These are phyloP conservation scores for Elephas maximus DNA, from an alignment of 2,113 vertebrate genomes.

Conservation along the genomic window DNA sequence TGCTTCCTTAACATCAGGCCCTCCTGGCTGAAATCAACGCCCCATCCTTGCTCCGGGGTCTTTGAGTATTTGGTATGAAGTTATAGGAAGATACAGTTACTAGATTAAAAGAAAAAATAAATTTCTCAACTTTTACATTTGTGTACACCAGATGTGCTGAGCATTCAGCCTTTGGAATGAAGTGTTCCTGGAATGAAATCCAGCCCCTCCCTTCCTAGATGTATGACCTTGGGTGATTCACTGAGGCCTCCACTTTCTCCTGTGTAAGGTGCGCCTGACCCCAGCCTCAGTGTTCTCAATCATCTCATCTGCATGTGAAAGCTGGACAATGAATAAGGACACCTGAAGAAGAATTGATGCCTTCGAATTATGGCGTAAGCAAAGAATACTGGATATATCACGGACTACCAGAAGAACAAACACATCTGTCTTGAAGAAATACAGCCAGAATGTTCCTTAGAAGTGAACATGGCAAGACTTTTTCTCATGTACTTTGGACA, in stretches of 20 bases:
- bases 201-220: not conserved
- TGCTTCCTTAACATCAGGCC: not conserved
- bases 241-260: not conserved
- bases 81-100: not conserved
- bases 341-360: too few relatives aligned
- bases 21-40: not conserved
- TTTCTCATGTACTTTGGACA: too few relatives aligned
- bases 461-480: too few relatives aligned
- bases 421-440: too few relatives aligned
- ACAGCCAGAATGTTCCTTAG: too few relatives aligned
- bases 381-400: too few relatives aligned
- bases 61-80: not conserved
- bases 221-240: not conserved
- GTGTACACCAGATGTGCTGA: not conserved
- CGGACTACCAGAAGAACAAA: too few relatives aligned
- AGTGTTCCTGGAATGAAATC: conserved; percentile 4
- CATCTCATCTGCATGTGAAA: too few relatives aligned
- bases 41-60: not conserved
- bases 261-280: not conserved
- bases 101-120: not conserved
- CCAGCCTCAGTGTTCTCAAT: too few relatives aligned
- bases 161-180: not conserved
- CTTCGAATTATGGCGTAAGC: too few relatives aligned
- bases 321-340: too few relatives aligned
- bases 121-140: not conserved